Evolutionary conservation across 2,888 invertebrate species (phyloP), one percentile per base, ranked within the genome.

Genomic region (Cosmia pyralina): DNA sequence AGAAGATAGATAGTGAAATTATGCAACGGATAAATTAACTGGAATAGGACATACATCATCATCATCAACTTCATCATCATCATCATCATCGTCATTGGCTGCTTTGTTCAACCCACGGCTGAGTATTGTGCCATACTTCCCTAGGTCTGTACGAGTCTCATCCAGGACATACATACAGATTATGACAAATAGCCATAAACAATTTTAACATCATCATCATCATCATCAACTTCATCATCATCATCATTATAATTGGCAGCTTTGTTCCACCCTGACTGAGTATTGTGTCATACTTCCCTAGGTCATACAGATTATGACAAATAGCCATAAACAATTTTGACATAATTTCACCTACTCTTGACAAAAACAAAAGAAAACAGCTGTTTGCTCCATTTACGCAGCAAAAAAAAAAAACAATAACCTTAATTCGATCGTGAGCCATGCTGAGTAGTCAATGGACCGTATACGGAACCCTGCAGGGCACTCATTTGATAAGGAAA

Each of bases 401-500:
- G 10, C n/a, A 71, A 38, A 38, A 38, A 67, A 67, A n/a, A 68
- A 70, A 50, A 38, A 75, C 55, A 50, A 57, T 82, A 68, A 34
- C 58, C 82, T 59, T 82, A 77, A 77, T 82, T 69, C 70, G 57
- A 77, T 77, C 78, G 69, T 57, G 69, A 69, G 52, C 70, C 69
- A 59, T 46, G 63, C 62, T 78, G 77, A 69, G 77, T 53, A 78
- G 69, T 78, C 77, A 82, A 82, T 78, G 79, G 79, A 50, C 78
- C 50, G 70, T 77, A 17, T 64, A 53, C 34, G 44, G 48, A 69
- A 82, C 63, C 69, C 83, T 59, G 70, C 50, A 59, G 77, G 41
- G 77, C 48, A 63, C 62, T 82, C 58, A 78, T 78, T 69, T 69
- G 52, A 78, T 82, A 78, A 82, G 83, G 83, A 78, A 78, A 78